These are phyloP conservation scores for Perdita meconis DNA, from an alignment of 2,888 invertebrate species.

Conservation along the genomic window DNA sequence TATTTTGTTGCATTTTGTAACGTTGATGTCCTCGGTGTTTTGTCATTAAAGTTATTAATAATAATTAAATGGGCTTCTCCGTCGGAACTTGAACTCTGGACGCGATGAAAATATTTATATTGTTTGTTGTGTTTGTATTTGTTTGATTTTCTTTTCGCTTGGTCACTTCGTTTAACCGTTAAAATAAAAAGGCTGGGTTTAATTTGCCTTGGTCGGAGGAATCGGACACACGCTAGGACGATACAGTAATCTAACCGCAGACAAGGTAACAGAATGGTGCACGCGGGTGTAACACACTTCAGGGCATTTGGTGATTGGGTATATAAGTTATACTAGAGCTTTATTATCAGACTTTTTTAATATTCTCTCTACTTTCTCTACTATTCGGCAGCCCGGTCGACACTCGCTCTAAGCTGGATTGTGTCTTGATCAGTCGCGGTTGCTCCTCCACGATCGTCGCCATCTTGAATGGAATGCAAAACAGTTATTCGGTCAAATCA, in stretches of 20 bases:
- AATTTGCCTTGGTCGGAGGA: slow-evolving; percentile 60
- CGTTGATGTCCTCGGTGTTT: too few species aligned
- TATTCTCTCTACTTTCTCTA: slow-evolving; percentile 42
- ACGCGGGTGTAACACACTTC: slow-evolving; percentile 61
- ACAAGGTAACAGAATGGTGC: slow-evolving; percentile 62
- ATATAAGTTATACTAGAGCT: slow-evolving; percentile 57
- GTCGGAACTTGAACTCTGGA: neutral
- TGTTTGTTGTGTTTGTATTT: neutral
- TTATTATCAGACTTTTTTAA: slow-evolving; percentile 58
- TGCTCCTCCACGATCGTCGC: slow-evolving; percentile 52
- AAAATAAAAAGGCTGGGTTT: slow-evolving; percentile 36
- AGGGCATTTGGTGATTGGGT: slow-evolving; percentile 66
- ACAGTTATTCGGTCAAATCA: too few species aligned
- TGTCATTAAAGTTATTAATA: too few species aligned
- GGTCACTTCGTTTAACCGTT: slow-evolving; percentile 6
- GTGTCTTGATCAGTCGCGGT: slow-evolving; percentile 46
- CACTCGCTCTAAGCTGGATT: slow-evolving; percentile 52
- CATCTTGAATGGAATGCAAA: neutral
- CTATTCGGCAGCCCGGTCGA: slow-evolving; percentile 25
- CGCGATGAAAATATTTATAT: neutral
- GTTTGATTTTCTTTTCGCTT: slow-evolving; percentile 14
- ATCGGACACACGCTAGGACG: slow-evolving; percentile 53
- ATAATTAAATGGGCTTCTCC: too few species aligned
- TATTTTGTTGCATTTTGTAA: too few species aligned
- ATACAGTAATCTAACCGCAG: slow-evolving; percentile 49